Conservation (phyloP, 2,797 vertebrate species). For the Bovichtus diacanthus region DNA sequence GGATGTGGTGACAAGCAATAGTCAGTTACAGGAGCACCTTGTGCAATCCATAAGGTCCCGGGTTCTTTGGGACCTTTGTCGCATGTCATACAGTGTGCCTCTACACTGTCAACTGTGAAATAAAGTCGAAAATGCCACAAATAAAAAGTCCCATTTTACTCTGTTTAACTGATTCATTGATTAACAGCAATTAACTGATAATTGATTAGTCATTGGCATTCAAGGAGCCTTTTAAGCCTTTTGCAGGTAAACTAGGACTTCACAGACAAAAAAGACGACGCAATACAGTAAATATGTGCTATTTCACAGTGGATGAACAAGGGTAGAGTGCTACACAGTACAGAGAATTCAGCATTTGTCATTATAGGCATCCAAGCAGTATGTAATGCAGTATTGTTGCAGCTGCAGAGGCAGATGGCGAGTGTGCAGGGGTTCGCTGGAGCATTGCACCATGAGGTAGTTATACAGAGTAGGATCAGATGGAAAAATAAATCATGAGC, state of each 20-base stretch:
- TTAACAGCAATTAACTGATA: not conserved
- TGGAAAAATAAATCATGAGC: conserved; percentile 77
- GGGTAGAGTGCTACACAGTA: not conserved
- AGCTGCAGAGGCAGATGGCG: conserved; percentile 67
- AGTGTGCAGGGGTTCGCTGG: conserved; percentile 57
- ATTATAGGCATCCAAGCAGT: conserved; percentile 42
- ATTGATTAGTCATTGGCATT: not conserved
- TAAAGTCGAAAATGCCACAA: no score
- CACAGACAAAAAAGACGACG: not conserved
- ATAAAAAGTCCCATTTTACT: no score
- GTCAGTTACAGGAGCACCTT: no score
- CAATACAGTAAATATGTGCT: not conserved
- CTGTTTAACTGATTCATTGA: no score
- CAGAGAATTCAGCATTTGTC: conserved; percentile 33
- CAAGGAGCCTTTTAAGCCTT: not conserved
- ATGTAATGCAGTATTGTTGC: conserved; percentile 62
- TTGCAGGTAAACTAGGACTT: not conserved
- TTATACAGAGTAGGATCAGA: conserved; percentile 61
- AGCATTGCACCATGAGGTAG: conserved; percentile 61
- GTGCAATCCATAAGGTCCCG: no score
- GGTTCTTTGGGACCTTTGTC: no score
- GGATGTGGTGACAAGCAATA: no score
- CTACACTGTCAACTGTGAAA: no score
- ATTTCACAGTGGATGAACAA: conserved; percentile 6
- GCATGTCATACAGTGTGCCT: no score